These are phyloP conservation scores for Epistrophella euchroma DNA, from an alignment of 2,888 invertebrate species.

Conservation along the genomic window DNA sequence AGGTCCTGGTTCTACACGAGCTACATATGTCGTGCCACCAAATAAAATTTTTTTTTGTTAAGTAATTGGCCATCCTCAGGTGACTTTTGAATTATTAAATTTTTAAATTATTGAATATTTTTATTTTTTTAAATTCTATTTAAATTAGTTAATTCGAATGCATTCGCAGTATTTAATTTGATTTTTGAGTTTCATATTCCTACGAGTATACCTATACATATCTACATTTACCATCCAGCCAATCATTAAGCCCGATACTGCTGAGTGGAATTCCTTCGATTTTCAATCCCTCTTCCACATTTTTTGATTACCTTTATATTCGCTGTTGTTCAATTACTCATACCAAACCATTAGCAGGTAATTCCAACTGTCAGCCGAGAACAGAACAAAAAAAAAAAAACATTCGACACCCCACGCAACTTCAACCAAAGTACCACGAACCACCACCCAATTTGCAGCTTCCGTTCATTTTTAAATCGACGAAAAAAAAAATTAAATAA, in stretches of 20 bases:
- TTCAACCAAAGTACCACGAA: slow-evolving; percentile 13
- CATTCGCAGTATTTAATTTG: no score
- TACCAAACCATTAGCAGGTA: slow-evolving; percentile 69
- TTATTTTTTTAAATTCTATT: no score
- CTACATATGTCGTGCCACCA: no score
- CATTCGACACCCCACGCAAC: slow-evolving; percentile 47
- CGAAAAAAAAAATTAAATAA: slow-evolving; percentile 29
- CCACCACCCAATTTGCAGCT: slow-evolving; percentile 54
- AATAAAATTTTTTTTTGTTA: no score
- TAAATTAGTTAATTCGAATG: no score
- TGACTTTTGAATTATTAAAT: no score
- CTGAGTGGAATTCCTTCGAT: slow-evolving; percentile 1
- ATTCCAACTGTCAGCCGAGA: slow-evolving; percentile 62
- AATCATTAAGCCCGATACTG: slow-evolving; percentile 16
- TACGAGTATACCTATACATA: no score
- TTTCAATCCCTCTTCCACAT: slow-evolving; percentile 46
- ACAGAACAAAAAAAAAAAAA: slow-evolving; percentile 26
- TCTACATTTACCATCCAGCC: no score
- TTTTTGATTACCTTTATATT: slow-evolving; percentile 52
- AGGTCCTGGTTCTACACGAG: no score
- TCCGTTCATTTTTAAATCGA: slow-evolving; percentile 40
- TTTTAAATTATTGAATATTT: no score
- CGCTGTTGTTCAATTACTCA: slow-evolving; percentile 63
- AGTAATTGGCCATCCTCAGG: no score
- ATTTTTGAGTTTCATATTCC: no score